These are phyloP conservation scores for Exephanes ischioxanthus DNA, from an alignment of 2,888 invertebrate genomes.

Conservation along the genomic window DNA sequence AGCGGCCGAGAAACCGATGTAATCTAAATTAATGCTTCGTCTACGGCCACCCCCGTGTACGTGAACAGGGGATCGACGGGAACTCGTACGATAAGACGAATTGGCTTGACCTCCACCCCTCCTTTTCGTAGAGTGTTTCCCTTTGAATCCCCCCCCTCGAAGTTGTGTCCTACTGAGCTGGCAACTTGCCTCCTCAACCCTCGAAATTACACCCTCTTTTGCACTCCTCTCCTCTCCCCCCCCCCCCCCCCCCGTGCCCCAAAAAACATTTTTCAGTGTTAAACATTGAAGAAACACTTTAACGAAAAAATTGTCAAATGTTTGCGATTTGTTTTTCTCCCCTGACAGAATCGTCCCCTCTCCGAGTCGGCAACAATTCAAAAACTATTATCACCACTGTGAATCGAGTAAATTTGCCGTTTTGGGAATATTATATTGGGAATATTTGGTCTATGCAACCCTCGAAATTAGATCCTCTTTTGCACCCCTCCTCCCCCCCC, in stretches of 20 bases:
- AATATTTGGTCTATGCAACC: background rate
- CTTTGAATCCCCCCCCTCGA: slow-evolving; percentile 47
- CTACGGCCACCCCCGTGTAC: slow-evolving; percentile 40
- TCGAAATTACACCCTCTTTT: slow-evolving; percentile 26
- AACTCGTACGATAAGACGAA: slow-evolving; percentile 63
- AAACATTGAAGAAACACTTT: slow-evolving; percentile 47
- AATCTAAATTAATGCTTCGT: slow-evolving; percentile 68
- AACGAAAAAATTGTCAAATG: slow-evolving; percentile 4
- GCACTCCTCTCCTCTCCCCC: background rate
- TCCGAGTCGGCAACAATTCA: slow-evolving; percentile 15
- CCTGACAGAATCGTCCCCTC: background rate
- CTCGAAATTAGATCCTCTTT: slow-evolving; percentile 26
- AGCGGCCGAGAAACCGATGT: slow-evolving; percentile 53
- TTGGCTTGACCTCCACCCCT: slow-evolving; percentile 37
- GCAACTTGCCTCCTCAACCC: background rate
- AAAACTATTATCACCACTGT: slow-evolving; percentile 63
- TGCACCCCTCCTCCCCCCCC: background rate
- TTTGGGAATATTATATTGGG: slow-evolving; percentile 31
- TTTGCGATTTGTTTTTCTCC: slow-evolving; percentile 23
- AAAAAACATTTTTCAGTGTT: slow-evolving; percentile 35
- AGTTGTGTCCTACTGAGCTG: slow-evolving; percentile 38
- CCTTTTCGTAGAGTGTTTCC: slow-evolving; percentile 40
- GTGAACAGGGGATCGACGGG: slow-evolving; percentile 39
- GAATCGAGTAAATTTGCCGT: slow-evolving; percentile 54
- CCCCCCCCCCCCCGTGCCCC: background rate